Conservation (phyloP, 2,113 vertebrate species). For the Alces alces region DNA sequence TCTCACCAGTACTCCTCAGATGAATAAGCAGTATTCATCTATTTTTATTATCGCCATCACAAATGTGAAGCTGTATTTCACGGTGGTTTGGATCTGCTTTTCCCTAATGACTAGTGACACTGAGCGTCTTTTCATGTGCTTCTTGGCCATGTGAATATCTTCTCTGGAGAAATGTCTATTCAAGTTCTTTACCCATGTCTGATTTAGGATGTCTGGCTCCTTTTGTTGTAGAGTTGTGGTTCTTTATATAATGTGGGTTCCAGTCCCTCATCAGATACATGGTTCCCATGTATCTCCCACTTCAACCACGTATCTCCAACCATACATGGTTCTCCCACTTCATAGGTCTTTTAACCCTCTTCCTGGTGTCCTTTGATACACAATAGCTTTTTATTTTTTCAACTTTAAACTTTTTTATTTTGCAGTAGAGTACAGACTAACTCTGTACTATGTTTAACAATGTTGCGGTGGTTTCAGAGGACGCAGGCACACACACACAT, state of each 20-base stretch:
- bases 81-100: background rate
- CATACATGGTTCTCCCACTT: background rate
- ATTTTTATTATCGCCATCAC: rapidly evolving
- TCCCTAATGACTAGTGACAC: no score
- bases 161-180: background rate
- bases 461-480: rapidly evolving
- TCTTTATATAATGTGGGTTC: background rate
- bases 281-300: background rate
- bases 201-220: background rate
- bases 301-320: no score
- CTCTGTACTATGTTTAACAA: rapidly evolving
- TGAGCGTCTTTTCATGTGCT: background rate
- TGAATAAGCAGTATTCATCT: rapidly evolving
- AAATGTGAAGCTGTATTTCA: no score
- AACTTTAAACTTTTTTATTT: background rate
- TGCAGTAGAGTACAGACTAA: rapidly evolving
- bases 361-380: background rate
- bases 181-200: background rate
- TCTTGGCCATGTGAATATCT: background rate
- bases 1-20: background rate
- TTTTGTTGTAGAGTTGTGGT: background rate
- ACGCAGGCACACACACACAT: rapidly evolving
- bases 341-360: background rate
- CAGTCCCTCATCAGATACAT: background rate
- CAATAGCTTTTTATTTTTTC: background rate